Evolutionary conservation across 2,113 vertebrate genomes (phyloP).

Genomic region (Tympanuchus pallidicinctus): DNA sequence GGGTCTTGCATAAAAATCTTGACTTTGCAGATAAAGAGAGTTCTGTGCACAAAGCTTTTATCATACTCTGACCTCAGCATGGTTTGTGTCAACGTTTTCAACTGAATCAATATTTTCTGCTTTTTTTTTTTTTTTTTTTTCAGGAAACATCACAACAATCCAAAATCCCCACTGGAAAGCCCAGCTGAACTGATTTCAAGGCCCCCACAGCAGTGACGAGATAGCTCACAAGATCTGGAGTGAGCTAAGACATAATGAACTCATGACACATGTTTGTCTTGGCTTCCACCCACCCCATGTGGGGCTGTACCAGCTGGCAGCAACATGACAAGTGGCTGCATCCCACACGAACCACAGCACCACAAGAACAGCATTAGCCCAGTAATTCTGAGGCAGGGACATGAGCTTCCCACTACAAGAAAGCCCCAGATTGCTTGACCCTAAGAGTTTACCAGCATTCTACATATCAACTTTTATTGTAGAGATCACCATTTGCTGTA

Average conservation of each 20-base stretch:
- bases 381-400: background rate
- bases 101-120: background rate
- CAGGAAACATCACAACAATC: background rate
- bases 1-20: background rate
- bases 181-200: background rate
- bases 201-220: background rate
- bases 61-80: background rate
- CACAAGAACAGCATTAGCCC: background rate
- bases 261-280: background rate
- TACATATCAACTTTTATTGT: background rate
- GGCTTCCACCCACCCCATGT: background rate
- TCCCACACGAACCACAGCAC: background rate
- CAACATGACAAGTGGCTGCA: background rate
- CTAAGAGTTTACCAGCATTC: background rate
- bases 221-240: background rate
- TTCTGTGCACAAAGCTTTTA: background rate
- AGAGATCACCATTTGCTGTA: background rate
- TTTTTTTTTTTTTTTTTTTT: background rate
- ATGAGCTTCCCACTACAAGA: background rate
- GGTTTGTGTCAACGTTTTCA: background rate
- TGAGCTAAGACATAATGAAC: background rate
- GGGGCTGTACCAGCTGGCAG: background rate
- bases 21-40: background rate
- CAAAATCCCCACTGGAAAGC: background rate
- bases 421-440: background rate